phyloP scores from a whole-genome alignment of 2,888 invertebrate genomes.

The Yponomeuta cagnagella region DNA sequence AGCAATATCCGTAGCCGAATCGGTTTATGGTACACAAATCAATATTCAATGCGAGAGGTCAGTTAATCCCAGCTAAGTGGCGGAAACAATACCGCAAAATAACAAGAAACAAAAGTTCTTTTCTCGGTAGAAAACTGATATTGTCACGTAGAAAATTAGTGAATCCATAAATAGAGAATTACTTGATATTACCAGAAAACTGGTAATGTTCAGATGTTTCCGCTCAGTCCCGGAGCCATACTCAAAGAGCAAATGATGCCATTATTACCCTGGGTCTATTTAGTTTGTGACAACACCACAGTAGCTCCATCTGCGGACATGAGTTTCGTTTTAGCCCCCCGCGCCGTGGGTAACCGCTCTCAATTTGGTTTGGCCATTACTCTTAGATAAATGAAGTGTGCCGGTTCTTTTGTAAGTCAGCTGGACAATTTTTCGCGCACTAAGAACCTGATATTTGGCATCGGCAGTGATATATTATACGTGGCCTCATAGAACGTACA shows the following conservation, averaged over 20 bases:
- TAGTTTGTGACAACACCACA: neutral
- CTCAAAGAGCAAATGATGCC: too few relatives aligned
- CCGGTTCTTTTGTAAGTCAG: neutral
- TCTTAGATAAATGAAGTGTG: neutral
- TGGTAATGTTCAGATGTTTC: too few relatives aligned
- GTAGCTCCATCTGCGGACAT: constrained; percentile 31
- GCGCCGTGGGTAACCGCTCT: constrained; percentile 33
- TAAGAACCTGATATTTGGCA: too few relatives aligned
- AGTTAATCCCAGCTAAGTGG: constrained; percentile 20
- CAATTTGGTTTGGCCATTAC: constrained; percentile 6
- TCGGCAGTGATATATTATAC: too few relatives aligned
- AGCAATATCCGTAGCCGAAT: neutral
- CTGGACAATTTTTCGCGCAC: neutral
- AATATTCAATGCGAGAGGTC: constrained; percentile 25
- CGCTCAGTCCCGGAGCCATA: too few relatives aligned
- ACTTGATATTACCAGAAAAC: too few relatives aligned
- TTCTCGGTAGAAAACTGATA: neutral
- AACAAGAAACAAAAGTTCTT: neutral
- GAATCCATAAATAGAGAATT: too few relatives aligned
- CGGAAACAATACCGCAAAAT: constrained; percentile 21
- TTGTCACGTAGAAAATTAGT: too few relatives aligned
- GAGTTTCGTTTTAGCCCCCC: constrained; percentile 56
- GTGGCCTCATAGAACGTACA: too few relatives aligned
- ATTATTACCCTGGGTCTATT: neutral
- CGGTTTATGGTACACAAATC: constrained; percentile 20